A percentile compares a stretch with the other conserved stretches of the same genome.
Evolutionary conservation across 2,797 vertebrate species (phyloP).

Genomic region (Leptoclinus maculatus): DNA sequence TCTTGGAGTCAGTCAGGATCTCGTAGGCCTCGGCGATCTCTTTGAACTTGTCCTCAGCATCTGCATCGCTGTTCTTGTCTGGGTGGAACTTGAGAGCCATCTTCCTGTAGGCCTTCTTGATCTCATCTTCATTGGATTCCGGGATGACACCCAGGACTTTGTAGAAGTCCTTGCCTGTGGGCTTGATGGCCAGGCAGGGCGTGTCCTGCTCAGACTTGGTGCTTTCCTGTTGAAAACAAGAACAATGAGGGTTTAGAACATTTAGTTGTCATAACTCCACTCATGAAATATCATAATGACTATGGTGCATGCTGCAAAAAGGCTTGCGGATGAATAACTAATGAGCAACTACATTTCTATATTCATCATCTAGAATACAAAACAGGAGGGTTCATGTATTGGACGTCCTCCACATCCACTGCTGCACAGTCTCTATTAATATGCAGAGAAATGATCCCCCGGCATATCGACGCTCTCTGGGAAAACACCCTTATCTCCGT

Average conservation of each 20-base stretch:
- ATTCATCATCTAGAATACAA: neutral
- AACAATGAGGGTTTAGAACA: constrained; percentile 3
- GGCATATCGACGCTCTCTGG: neutral
- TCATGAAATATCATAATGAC: neutral
- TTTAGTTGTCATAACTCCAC: neutral
- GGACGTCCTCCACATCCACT: constrained; percentile 9
- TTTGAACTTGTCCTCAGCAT: constrained; percentile 85
- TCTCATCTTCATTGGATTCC: constrained; percentile 94
- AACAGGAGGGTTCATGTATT: constrained; percentile 5
- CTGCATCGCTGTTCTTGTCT: constrained; percentile 84
- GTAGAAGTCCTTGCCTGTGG: constrained; percentile 95
- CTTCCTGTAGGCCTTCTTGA: constrained; percentile 96
- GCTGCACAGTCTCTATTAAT: constrained; percentile 28
- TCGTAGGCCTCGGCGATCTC: constrained; percentile 93
- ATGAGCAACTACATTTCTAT: neutral
- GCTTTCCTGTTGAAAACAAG: constrained; percentile 73
- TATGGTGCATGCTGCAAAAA: neutral
- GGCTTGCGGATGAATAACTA: neutral
- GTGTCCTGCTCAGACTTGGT: constrained; percentile 79
- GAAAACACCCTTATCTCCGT: constrained; percentile 36
- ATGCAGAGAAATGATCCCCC: constrained; percentile 18
- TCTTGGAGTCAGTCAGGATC: constrained; percentile 93
- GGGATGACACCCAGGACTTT: constrained; percentile 91
- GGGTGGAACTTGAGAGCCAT: constrained; percentile 97
- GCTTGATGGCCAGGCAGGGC: constrained; percentile 79